Evolutionary conservation across 1,140 invertebrate genomes (phyloP).

Genomic region (Amyelois transitella): DNA sequence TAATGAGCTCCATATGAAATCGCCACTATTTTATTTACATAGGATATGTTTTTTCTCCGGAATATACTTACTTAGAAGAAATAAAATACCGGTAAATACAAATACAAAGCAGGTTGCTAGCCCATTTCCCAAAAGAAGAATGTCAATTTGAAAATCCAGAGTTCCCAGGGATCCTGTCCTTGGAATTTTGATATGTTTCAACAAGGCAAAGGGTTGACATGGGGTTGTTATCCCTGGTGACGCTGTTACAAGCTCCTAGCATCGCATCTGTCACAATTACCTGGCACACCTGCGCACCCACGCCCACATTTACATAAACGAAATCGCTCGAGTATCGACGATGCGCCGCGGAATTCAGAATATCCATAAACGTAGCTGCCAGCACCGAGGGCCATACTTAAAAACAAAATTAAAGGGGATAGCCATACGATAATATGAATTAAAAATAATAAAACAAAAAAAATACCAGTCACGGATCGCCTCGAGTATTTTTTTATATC

Average conservation of each 20-base stretch:
- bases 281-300: conserved; percentile 53
- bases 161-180: no score
- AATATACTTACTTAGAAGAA: no score
- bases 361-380: conserved; percentile 70
- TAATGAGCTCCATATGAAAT: neutral
- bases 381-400: conserved; percentile 70
- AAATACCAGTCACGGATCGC: conserved; percentile 72
- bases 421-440: conserved; percentile 74
- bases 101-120: no score
- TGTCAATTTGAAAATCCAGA: no score
- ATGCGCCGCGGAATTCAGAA: conserved; percentile 65
- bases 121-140: no score
- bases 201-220: neutral
- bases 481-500: conserved; percentile 59
- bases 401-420: conserved; percentile 75
- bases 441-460: conserved; percentile 74
- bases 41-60: no score
- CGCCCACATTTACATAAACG: conserved; percentile 60
- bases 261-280: conserved; percentile 54
- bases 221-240: no score
- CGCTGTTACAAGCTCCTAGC: neutral
- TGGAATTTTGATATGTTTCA: no score
- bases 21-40: no score
- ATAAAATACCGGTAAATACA: no score
- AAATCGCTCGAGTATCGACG: conserved; percentile 46